phyloP scores from a whole-genome alignment of 2,797 vertebrate species.

The Spea hammondii region DNA sequence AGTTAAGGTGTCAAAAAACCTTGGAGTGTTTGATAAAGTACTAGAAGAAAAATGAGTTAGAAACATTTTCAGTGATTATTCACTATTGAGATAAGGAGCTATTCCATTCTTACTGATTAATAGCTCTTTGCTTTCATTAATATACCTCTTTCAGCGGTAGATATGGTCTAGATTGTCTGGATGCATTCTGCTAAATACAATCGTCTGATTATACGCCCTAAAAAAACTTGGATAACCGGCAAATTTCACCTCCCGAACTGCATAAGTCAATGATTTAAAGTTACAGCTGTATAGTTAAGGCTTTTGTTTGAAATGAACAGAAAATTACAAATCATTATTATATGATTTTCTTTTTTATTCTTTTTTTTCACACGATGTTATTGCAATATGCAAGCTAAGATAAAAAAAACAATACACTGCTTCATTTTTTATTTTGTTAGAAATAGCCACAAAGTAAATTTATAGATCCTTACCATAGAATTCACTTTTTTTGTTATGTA shows the following conservation, averaged over 20 bases:
- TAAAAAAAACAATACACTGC: too few relatives aligned
- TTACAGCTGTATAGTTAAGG: not conserved
- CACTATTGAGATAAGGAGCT: conserved; percentile 42
- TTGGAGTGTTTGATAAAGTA: conserved; percentile 39
- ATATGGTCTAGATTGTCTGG: conserved; percentile 3
- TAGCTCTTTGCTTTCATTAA: conserved; percentile 51
- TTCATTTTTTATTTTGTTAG: too few relatives aligned
- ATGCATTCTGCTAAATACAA: conserved; percentile 36
- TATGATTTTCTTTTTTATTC: not conserved
- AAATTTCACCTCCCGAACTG: not conserved
- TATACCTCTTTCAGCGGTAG: conserved; percentile 41
- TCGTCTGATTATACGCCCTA: conserved; percentile 16
- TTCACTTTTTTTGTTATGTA: too few relatives aligned
- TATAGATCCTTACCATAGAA: too few relatives aligned
- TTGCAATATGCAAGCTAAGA: too few relatives aligned
- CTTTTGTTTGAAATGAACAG: not conserved
- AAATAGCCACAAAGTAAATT: too few relatives aligned
- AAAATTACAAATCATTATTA: not conserved
- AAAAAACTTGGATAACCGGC: conserved; percentile 1
- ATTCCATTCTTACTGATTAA: conserved; percentile 43
- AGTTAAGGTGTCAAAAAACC: conserved; percentile 27
- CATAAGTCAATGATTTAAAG: conserved; percentile 12
- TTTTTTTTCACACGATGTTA: too few relatives aligned
- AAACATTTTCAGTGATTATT: conserved; percentile 50
- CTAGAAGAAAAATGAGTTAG: conserved; percentile 33